Base-by-base conservation (phyloP, 2,888 invertebrate genomes). In the Cybosia mesomella region DNA sequence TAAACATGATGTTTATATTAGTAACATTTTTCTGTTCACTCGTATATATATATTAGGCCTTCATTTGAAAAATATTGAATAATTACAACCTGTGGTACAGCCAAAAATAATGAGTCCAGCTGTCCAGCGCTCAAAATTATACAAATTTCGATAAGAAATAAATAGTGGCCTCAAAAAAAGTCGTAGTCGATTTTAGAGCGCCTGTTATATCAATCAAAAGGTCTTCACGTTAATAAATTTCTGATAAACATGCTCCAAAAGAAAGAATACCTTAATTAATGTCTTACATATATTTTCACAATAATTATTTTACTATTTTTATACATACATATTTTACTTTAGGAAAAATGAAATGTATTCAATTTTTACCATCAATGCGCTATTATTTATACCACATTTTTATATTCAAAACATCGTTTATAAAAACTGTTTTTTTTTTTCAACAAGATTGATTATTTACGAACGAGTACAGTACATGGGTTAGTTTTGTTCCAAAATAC, bases 261-360 rank as follows among this genome's bases (percentile, higher is more conserved):
- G 21, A 67, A 64, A 68, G 39, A 32, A 22, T 58, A 66, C 8
- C 24, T 59, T 68, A 68, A 64, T 71, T 57, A 68, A 74, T 59
- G 64, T 62, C 71, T 66, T 69, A 68, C 43, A 71, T 66, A 28
- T 28, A 28, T 28, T 4, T 67, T 39, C 67, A 70, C 58, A 11
- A 64, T 66, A 68, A 67, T 21, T 53, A 58, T 68, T 39, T 68
- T 69, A 66, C 69, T 71, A 68, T 60, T 70, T 74, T 65, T 67
- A 71, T 66, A 79, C 66, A 71, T 65, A 70, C 68, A 57, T 58
- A 13, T 62, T 39, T 22, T 10, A 59, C 0, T 11, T 4, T 9
- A 39, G 18, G 43, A 34, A 54, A 70, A 78, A 72, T 69, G 58
- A 69, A 64, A 21, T 57, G 54, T 68, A 62, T 65, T 65, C 58